phyloP scores from a whole-genome alignment of 1,140 invertebrate genomes.

The Samia ricini region DNA sequence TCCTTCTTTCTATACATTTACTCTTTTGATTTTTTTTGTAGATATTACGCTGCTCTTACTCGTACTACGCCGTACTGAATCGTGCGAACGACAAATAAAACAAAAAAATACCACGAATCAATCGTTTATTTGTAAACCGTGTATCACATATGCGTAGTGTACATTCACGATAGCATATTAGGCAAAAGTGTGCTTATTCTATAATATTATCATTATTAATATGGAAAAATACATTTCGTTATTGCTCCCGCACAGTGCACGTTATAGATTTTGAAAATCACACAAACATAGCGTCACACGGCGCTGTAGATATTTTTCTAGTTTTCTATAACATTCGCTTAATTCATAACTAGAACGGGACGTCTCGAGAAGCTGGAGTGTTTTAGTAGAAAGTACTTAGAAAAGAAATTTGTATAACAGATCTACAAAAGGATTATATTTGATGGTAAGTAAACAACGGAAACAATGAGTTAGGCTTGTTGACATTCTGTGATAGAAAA shows the following conservation, averaged over 20 bases:
- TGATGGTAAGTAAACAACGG: too few relatives aligned
- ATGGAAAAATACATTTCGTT: slow-evolving; percentile 62
- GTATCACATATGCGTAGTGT: slow-evolving; percentile 74
- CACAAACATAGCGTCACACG: not conserved
- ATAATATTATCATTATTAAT: slow-evolving; percentile 35
- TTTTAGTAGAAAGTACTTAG: too few relatives aligned
- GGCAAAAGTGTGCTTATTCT: slow-evolving; percentile 69
- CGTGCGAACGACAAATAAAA: slow-evolving; percentile 50
- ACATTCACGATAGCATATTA: slow-evolving; percentile 69
- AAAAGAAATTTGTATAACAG: too few relatives aligned
- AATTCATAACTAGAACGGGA: too few relatives aligned
- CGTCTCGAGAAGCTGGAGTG: too few relatives aligned
- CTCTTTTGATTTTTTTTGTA: slow-evolving; percentile 48
- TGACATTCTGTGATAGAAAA: too few relatives aligned
- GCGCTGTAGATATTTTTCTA: too few relatives aligned
- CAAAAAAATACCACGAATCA: slow-evolving; percentile 48
- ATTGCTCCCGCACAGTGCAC: not conserved
- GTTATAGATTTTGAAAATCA: not conserved
- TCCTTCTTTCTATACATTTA: not conserved
- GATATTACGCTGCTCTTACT: slow-evolving; percentile 72
- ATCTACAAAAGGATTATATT: too few relatives aligned
- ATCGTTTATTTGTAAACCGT: slow-evolving; percentile 72
- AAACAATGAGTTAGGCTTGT: too few relatives aligned
- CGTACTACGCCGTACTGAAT: slow-evolving; percentile 73
- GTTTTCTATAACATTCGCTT: too few relatives aligned